Conservation (phyloP, 2,797 vertebrate genomes). For the Melanotaenia pygmaea region DNA sequence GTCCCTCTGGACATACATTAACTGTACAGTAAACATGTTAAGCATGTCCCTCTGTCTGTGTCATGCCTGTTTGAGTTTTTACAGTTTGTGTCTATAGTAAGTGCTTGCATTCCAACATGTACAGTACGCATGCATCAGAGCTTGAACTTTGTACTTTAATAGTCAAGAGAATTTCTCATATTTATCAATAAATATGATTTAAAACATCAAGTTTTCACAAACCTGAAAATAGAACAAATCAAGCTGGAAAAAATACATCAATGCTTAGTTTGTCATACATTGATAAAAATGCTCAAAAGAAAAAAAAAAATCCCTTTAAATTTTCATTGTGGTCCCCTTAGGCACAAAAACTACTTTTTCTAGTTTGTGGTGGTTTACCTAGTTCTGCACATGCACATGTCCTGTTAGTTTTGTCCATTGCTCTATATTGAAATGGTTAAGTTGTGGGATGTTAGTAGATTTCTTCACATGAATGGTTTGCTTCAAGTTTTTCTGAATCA, state of each 20-base stretch:
- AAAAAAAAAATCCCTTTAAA: not conserved
- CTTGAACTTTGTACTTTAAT: not conserved
- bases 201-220: not conserved
- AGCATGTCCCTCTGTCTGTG: not conserved
- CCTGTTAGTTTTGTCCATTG: not conserved
- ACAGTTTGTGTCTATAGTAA: not conserved
- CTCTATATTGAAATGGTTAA: not conserved
- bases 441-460: not conserved
- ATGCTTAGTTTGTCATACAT: too few relatives aligned
- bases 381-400: not conserved
- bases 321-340: not conserved
- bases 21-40: slow-evolving; percentile 10
- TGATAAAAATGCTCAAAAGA: too few relatives aligned
- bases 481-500: not conserved
- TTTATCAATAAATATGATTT: not conserved
- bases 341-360: too few relatives aligned
- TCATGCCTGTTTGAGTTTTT: not conserved
- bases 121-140: too few relatives aligned
- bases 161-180: not conserved
- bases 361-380: not conserved
- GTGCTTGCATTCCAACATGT: too few relatives aligned
- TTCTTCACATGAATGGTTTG: not conserved
- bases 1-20: slow-evolving; percentile 27
- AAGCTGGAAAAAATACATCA: too few relatives aligned
- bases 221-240: not conserved